Conservation (phyloP, 2,888 invertebrate species). For the Zhuqinia jingwanae region DNA sequence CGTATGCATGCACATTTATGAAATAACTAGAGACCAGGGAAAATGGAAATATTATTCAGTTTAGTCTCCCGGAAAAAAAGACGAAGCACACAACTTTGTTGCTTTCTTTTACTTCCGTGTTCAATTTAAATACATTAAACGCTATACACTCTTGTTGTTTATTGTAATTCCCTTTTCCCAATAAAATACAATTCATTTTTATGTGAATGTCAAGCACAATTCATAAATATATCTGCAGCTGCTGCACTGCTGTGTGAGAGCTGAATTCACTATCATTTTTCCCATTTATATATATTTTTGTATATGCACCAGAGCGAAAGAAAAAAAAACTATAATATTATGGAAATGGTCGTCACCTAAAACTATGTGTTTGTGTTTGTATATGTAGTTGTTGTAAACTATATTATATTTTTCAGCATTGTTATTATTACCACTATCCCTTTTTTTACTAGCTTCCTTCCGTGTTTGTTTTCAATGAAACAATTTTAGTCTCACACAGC, state of each 20-base stretch:
- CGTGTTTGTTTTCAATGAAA: neutral
- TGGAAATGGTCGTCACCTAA: neutral
- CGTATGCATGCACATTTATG: no score
- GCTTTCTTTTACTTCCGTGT: constrained; percentile 34
- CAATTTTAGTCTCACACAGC: constrained; percentile 22
- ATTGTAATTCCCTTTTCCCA: neutral
- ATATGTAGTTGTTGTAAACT: no score
- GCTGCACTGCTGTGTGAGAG: no score
- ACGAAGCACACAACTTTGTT: no score
- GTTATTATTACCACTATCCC: neutral
- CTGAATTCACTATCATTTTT: no score
- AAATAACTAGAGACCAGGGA: constrained; percentile 8
- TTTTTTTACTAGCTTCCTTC: neutral
- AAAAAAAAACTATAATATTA: no score
- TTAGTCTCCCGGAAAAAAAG: no score
- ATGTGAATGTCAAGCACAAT: constrained; percentile 50
- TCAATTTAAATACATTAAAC: neutral
- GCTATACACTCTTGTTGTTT: constrained; percentile 16
- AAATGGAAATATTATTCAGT: constrained; percentile 4
- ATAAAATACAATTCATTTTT: constrained; percentile 46
- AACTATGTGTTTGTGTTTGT: no score
- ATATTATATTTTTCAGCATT: neutral
- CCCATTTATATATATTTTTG: no score
- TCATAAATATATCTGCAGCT: constrained; percentile 52
- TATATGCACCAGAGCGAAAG: no score